Evolutionary conservation across 2,113 vertebrate genomes (phyloP), one percentile per base, ranked within the genome.

Genomic region (Thryonomys swinderianus): DNA sequence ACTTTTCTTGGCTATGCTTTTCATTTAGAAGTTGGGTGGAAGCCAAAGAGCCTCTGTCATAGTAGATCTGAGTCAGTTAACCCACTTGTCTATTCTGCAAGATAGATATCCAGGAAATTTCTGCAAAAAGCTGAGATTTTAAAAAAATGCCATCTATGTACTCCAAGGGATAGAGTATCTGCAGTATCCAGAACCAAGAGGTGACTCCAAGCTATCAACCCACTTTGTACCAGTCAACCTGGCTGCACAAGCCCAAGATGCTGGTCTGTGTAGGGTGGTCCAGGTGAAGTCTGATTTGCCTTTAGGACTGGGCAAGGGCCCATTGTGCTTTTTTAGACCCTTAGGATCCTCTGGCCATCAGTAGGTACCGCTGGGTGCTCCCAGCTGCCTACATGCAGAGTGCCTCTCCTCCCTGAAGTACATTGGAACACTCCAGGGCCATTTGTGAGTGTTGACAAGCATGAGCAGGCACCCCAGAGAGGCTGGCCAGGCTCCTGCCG

Each of bases 31-130:
- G 42, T 69, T 88, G 82, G 67, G 92, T 30, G 59, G 79, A 21
- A 94, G 23, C 20, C 87, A 96, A 81, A 82, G 37, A 48, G 30
- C 61, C 88, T 93, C 93, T 83, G 53, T 48, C 59, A 51, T 23
- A 53, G 40, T 42, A 92, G 81, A 94, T 85, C 81, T 73, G 53
- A 92, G 90, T 82, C 90, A 64, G 64, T 55, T 90, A 90, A 95
- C 90, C 73, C 82, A 45, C 45, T 92, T 59, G 79, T 83, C 82
- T 88, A 7, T 80, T 76, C 51, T 55, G 62, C 88, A 92, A 86
- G 34, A 76, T 76, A 51, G 16, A 17, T 17, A 17, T 86, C 81
- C 73, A 61, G 45, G 5, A 27, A 27, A 61, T 32, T 81, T 25
- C 37, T 59, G 57, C 51, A 25, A 48, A 85, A 85, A 73, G 37